Conservation (phyloP, 2,888 invertebrate genomes). For the Amphiduros pacificus region DNA sequence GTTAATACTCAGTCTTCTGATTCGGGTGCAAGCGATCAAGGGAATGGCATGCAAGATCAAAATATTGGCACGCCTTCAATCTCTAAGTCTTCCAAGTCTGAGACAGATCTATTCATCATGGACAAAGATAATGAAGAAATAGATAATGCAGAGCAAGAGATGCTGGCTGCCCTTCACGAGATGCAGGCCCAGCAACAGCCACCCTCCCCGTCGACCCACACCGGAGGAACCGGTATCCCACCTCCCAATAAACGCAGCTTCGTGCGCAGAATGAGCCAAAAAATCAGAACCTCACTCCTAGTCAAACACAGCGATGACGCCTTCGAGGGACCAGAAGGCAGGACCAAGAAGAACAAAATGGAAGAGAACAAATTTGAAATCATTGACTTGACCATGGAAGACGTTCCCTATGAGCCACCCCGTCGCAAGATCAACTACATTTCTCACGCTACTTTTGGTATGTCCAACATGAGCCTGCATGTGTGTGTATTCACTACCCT, state of each 20-base stretch:
- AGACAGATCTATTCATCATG: no score
- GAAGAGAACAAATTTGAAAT: conserved; percentile 22
- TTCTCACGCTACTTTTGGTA: conserved; percentile 18
- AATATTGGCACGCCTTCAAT: no score
- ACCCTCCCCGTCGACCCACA: no score
- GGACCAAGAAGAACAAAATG: background rate
- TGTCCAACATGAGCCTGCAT: background rate
- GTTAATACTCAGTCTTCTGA: no score
- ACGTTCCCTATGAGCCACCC: background rate
- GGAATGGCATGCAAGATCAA: no score
- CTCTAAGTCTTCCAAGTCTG: no score
- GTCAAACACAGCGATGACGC: background rate
- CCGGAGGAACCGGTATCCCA: background rate
- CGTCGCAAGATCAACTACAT: conserved; percentile 15
- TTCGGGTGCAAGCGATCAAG: no score
- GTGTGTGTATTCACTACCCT: background rate
- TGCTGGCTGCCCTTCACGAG: no score
- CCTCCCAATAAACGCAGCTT: background rate
- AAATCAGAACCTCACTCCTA: conserved; percentile 13
- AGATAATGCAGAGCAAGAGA: no score
- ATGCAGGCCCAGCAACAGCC: no score
- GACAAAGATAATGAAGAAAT: no score
- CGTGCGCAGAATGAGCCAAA: conserved; percentile 13
- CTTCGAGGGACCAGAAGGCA: background rate
- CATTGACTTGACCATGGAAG: conserved; percentile 27